Base-by-base conservation (phyloP, 2,797 vertebrate species). In the Nasua narica region DNA sequence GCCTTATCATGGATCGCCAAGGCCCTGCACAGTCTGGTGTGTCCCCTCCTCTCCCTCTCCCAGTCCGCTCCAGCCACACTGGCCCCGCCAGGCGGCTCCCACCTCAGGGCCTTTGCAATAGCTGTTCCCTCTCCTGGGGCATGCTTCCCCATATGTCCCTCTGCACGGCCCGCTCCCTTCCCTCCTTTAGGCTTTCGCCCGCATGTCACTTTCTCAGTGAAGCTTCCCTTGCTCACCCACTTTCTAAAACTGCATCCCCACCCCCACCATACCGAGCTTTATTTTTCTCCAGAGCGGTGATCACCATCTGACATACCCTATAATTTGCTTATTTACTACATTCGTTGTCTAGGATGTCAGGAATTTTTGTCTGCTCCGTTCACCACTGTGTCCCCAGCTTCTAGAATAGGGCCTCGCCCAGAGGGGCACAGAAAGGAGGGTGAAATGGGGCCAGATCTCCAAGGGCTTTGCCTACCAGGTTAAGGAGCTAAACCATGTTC, bases 321-420 rank as follows among this genome's bases (percentile, higher is more conserved):
- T 97, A 96, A 97, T 97, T 97, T 97, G 77, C 91, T 91, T 96
- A 96, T 97, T 97, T 95, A 96, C 96, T 84, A 11, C 69, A 90
- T 81, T 96, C 37, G 15, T 93, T 72, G 95, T 96, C 94, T 97
- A 94, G 83, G 94, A 86, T 91, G 85, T 79, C 96, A 96, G 87
- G 96, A 81, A 91, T 96, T 96, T 91, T 91, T 91, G 83, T 96
- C 95, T 97, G 91, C 86, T 50, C n/a, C 74, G 85, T 83, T 97
- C 94, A 76, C 32, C 4, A 15, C 76, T 27, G 27, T 92, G 93
- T 84, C 76, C 92, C 85, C 90, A 69, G 87, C 58, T 92, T 56
- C 87, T 72, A 87, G 69, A 83, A 89, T 37, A 84, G 84, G 76
- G 87, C 48, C 79, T 37, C 48, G 4, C 14, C 18, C 72, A 58